Conservation (phyloP, 2,888 invertebrate genomes). For the Cryptus armator region DNA sequence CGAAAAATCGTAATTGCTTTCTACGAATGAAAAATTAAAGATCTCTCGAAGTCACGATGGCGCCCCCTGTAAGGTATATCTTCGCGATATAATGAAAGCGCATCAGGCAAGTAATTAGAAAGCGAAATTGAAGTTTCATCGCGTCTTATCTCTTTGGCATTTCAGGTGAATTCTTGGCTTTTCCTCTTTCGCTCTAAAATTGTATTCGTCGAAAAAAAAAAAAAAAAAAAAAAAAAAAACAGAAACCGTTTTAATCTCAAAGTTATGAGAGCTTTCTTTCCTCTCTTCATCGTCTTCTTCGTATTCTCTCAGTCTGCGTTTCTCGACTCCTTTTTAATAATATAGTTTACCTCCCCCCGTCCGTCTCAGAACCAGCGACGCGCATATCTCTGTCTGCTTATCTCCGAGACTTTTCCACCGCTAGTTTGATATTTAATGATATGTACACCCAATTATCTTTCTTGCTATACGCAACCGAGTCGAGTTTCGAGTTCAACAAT, state of each 20-base stretch:
- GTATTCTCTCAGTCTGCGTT: slow-evolving; percentile 16
- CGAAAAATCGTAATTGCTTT: not conserved
- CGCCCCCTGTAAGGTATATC: slow-evolving; percentile 7
- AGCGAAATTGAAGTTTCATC: slow-evolving; percentile 52
- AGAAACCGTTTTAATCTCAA: slow-evolving; percentile 45
- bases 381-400: slow-evolving; percentile 13
- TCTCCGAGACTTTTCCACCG: slow-evolving; percentile 5
- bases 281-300: not conserved
- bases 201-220: slow-evolving; percentile 30
- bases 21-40: not conserved
- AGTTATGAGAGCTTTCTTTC: slow-evolving; percentile 39
- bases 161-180: slow-evolving; percentile 5
- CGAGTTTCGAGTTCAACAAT: not conserved
- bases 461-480: not conserved
- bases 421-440: slow-evolving; percentile 18
- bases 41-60: not conserved
- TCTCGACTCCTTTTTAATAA: slow-evolving; percentile 49
- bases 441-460: slow-evolving; percentile 28
- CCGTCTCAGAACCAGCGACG: slow-evolving; percentile 3
- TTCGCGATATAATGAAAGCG: slow-evolving; percentile 24
- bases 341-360: slow-evolving; percentile 22
- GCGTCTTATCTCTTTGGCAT: slow-evolving; percentile 50
- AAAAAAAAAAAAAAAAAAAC: slow-evolving; percentile 18
- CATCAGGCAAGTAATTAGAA: slow-evolving; percentile 36
- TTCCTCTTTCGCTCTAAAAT: slow-evolving; percentile 12